Base-by-base conservation (phyloP, 2,797 vertebrate genomes). In the Prionace glauca region DNA sequence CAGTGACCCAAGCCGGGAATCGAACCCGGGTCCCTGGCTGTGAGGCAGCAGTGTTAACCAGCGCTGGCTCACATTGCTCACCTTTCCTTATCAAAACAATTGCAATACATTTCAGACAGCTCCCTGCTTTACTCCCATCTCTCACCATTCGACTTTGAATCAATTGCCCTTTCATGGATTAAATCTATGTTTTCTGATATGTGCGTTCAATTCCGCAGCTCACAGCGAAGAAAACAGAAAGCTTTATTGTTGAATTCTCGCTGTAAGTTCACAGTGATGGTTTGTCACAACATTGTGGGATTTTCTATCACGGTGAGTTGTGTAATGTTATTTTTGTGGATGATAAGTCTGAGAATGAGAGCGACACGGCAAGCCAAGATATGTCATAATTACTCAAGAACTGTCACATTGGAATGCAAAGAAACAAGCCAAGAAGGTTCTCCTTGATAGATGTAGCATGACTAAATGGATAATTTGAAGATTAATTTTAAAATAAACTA, bases 211-310 rank as follows among this genome's bases (percentile, higher is more conserved):
- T 97, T 97, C 97, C 97, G 97, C 98, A 97, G 96, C 96, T 96
- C 97, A 96, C 96, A 97, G 97, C 95, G 94, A 71, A 96, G 96
- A 96, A 96, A 98, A 97, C 96, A 96, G 96, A 97, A 95, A 96
- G 96, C 96, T 97, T 96, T 96, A 96, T 96, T 96, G 96, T 91
- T 96, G 96, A 97, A 96, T 95, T 96, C 96, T 97, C 97, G 97
- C 96, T 97, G 97, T 97, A 97, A 97, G 97, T 98, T 98, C 97
- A 97, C 96, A 96, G 96, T 97, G 97, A 97, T 96, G 96, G 95
- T 96, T 97, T 98, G 98, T 98, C 98, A 98, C 97, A 98, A 98
- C 97, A 98, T 96, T 96, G 96, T 95, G 96, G 96, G 96, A 96
- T 96, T 95, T 97, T 97, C 97, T 97, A 96, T 97, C 96, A 96